phyloP scores from a whole-genome alignment of 2,888 invertebrate species.

The Leptinotarsa juncta region DNA sequence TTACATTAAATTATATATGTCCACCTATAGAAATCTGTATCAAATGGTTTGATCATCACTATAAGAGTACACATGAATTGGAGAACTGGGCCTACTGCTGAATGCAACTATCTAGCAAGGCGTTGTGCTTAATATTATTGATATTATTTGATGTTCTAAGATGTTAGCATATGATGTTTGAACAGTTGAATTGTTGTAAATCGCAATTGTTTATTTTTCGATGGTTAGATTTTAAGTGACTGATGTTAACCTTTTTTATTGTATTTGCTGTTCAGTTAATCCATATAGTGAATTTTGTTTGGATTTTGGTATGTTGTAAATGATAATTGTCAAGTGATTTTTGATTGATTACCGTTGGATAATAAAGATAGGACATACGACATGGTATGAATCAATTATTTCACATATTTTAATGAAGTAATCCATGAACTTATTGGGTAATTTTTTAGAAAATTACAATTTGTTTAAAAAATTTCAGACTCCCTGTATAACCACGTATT shows the following conservation, averaged over 20 bases:
- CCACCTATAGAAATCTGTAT: too few relatives aligned
- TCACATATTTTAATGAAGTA: too few relatives aligned
- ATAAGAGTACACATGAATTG: too few relatives aligned
- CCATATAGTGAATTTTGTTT: slow-evolving; percentile 40
- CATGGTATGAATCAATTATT: background rate
- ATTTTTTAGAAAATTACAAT: too few relatives aligned
- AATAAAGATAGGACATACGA: slow-evolving; percentile 44
- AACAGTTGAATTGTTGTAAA: background rate
- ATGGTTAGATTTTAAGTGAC: background rate
- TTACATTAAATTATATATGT: too few relatives aligned
- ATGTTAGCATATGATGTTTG: background rate
- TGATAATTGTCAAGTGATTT: slow-evolving; percentile 61
- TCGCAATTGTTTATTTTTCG: background rate
- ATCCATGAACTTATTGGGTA: too few relatives aligned
- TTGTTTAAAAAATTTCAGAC: too few relatives aligned
- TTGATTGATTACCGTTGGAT: slow-evolving; percentile 60
- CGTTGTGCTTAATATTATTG: background rate
- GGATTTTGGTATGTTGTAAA: slow-evolving; percentile 53
- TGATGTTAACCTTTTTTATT: background rate
- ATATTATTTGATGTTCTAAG: slow-evolving; percentile 11
- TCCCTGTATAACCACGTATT: too few relatives aligned
- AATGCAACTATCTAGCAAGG: background rate
- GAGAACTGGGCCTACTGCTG: too few relatives aligned
- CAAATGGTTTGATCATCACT: too few relatives aligned
- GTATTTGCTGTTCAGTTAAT: background rate